A percentile compares a stretch with the other conserved stretches of the same genome.
Evolutionary conservation across 2,888 invertebrate species (phyloP).

Genomic region (Macaria notata): DNA sequence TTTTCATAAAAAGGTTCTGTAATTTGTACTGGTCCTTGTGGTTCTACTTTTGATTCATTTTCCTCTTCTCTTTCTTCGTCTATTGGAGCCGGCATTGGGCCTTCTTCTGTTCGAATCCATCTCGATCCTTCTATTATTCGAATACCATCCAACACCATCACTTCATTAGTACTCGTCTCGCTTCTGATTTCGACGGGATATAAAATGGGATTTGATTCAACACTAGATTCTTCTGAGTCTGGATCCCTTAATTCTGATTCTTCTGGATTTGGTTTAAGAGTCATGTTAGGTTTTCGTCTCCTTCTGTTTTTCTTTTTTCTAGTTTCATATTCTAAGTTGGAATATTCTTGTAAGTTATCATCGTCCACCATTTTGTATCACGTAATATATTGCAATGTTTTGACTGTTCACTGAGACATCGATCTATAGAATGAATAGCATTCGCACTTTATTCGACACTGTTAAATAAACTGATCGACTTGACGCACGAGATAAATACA

Average conservation of each 20-base stretch:
- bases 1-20: constrained; percentile 5
- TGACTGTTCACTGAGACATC: neutral
- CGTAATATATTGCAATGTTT: neutral
- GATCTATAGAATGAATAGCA: neutral
- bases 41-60: neutral
- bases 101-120: constrained; percentile 4
- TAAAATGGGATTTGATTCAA: neutral
- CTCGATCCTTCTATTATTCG: neutral
- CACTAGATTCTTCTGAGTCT: constrained; percentile 9
- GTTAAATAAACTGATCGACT: constrained; percentile 1
- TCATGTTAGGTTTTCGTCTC: constrained; percentile 11
- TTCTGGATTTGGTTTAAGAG: neutral
- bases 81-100: constrained; percentile 2
- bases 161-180: neutral
- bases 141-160: constrained; percentile 3
- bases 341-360: constrained; percentile 2
- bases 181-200: neutral
- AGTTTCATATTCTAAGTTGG: constrained; percentile 9
- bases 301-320: constrained; percentile 32
- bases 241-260: neutral
- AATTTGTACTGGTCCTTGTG: neutral
- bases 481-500: constrained; percentile 6
- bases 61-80: neutral
- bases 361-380: constrained; percentile 10
- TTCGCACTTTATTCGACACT: constrained; percentile 2